phyloP scores from a whole-genome alignment of 2,113 vertebrate species.

The Xenopus laevis region DNA sequence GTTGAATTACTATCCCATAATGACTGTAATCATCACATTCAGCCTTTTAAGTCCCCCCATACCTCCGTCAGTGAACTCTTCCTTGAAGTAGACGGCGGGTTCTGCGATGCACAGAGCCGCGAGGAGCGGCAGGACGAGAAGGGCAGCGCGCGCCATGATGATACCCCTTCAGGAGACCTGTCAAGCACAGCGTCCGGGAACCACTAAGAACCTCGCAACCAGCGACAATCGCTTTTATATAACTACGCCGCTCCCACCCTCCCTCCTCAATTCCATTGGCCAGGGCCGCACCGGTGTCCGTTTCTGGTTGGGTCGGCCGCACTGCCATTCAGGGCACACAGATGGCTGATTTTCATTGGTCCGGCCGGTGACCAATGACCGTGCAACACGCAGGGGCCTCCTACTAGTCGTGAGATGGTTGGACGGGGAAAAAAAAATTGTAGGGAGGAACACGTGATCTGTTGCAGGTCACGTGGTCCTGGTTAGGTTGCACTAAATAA shows the following conservation, averaged over 20 bases:
- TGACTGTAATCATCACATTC: too few species aligned
- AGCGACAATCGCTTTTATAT: constrained; percentile 49
- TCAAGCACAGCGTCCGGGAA: constrained; percentile 3
- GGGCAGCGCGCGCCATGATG: constrained; percentile 40
- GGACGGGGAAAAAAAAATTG: too few species aligned
- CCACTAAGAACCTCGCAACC: constrained; percentile 47
- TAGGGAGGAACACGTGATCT: constrained; percentile 26
- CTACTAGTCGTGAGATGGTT: constrained; percentile 31
- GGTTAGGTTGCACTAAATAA: too few species aligned
- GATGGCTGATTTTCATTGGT: constrained; percentile 54
- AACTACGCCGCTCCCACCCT: constrained; percentile 32
- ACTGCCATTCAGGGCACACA: constrained; percentile 25
- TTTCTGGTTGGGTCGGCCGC: constrained; percentile 28
- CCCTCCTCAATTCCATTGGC: constrained; percentile 4
- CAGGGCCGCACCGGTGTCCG: constrained; percentile 5
- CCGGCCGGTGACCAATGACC: constrained; percentile 57
- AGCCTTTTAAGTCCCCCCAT: not conserved
- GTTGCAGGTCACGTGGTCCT: too few species aligned
- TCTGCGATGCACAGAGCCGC: constrained; percentile 53
- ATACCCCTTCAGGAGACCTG: not conserved
- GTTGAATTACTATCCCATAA: too few species aligned
- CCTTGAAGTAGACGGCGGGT: constrained; percentile 59
- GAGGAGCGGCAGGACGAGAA: constrained; percentile 45
- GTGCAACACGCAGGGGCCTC: constrained; percentile 65
- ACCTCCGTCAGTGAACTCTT: constrained; percentile 68